These are phyloP conservation scores for Anseranas semipalmata DNA, from an alignment of 2,113 vertebrate genomes.

Conservation along the genomic window DNA sequence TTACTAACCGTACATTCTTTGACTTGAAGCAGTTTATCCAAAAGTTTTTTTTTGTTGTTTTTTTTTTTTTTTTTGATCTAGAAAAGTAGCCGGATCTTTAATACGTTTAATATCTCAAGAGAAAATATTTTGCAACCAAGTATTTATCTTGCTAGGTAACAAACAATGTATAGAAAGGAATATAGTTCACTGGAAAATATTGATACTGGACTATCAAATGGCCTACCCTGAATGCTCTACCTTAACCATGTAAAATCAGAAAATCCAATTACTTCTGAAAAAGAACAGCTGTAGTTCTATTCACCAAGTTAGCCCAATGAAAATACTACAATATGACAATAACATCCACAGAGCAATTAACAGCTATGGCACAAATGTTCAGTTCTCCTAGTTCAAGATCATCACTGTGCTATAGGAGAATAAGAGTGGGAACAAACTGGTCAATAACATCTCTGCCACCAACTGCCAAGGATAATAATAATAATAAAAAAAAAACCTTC, in stretches of 20 bases:
- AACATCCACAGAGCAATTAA: neutral
- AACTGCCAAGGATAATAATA: neutral
- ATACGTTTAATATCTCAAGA: neutral
- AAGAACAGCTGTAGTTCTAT: neutral
- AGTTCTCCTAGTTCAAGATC: neutral
- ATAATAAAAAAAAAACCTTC: rapidly evolving
- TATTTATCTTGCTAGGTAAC: neutral
- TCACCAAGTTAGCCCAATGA: neutral
- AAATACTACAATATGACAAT: neutral
- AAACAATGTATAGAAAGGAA: neutral
- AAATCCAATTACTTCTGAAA: neutral
- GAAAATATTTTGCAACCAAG: neutral
- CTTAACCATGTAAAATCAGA: neutral
- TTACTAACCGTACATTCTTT: neutral
- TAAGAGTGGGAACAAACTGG: neutral
- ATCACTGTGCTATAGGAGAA: neutral
- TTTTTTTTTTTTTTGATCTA: too few species aligned
- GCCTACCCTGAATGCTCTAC: neutral
- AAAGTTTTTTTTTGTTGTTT: too few species aligned
- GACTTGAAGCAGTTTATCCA: neutral
- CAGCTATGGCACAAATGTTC: neutral
- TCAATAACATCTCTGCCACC: neutral
- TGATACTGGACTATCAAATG: neutral
- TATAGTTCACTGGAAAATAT: neutral
- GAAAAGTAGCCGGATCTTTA: neutral